phyloP scores from a whole-genome alignment of 2,888 invertebrate species.

The Dasypolia templi region DNA sequence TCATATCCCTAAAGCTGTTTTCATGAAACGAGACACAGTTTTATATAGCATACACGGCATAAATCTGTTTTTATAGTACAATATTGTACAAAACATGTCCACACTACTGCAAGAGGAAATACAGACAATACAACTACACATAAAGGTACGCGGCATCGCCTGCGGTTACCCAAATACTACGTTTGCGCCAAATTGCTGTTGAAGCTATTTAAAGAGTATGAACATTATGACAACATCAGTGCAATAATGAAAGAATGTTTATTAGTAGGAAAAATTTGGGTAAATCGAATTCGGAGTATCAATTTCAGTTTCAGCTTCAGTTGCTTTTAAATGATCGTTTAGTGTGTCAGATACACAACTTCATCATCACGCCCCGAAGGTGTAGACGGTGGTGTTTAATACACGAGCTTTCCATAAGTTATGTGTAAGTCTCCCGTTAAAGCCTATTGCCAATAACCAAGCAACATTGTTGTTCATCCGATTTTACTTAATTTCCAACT shows the following conservation, averaged over 20 bases:
- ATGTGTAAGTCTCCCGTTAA: neutral
- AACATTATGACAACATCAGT: conserved; percentile 65
- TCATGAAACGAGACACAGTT: neutral
- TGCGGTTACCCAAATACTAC: conserved; percentile 58
- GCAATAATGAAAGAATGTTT: conserved; percentile 46
- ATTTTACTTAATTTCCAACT: neutral
- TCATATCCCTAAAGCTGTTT: no score
- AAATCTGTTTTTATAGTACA: neutral
- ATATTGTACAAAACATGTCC: conserved; percentile 8
- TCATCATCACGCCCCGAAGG: neutral
- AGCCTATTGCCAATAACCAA: neutral
- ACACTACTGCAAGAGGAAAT: conserved; percentile 13
- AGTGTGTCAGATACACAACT: neutral
- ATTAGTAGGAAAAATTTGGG: conserved; percentile 22
- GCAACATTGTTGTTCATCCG: neutral
- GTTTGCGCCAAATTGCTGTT: conserved; percentile 63
- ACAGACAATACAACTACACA: conserved; percentile 12
- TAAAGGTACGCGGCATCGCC: conserved; percentile 29
- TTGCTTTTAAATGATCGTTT: conserved; percentile 1
- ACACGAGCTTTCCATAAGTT: neutral
- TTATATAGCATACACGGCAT: neutral
- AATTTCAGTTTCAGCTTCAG: conserved; percentile 12
- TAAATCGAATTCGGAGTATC: conserved; percentile 26
- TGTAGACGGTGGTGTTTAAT: neutral
- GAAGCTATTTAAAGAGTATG: conserved; percentile 65